Conservation (phyloP, 2,797 vertebrate genomes). For the Schizopygopsis pylzovi region DNA sequence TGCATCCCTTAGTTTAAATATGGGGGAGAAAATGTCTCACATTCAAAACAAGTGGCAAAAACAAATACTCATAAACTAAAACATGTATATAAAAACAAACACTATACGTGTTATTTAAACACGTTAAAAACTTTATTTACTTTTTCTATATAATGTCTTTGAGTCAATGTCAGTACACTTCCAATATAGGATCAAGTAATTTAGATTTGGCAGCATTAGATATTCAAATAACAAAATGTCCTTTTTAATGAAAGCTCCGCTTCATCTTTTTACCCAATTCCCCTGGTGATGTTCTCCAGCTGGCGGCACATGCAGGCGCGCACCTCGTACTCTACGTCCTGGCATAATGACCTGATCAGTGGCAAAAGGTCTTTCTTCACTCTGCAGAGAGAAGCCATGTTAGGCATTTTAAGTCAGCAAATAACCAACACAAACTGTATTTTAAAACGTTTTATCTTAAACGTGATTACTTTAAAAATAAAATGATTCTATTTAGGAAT, state of each 20-base stretch:
- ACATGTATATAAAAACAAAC: neutral
- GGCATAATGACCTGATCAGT: conserved; percentile 89
- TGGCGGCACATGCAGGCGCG: conserved; percentile 92
- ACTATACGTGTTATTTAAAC: neutral
- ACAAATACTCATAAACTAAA: neutral
- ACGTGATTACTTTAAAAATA: neutral
- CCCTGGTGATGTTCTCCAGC: conserved; percentile 89
- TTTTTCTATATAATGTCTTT: neutral
- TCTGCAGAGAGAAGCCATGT: conserved; percentile 69
- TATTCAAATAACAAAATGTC: conserved; percentile 7
- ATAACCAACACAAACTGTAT: neutral
- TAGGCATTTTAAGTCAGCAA: neutral
- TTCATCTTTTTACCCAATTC: conserved; percentile 83
- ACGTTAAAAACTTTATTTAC: neutral
- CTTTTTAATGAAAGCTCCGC: conserved; percentile 15
- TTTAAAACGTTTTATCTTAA: neutral
- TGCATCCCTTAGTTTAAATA: neutral
- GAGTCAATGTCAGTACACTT: neutral
- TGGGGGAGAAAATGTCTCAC: neutral
- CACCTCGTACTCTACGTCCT: conserved; percentile 91
- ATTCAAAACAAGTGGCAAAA: neutral
- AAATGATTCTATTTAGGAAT: neutral
- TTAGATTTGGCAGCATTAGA: neutral
- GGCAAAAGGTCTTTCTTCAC: conserved; percentile 93
- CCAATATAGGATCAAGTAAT: neutral